A percentile compares a stretch with the other conserved stretches of the same genome.
These are phyloP conservation scores for Autographa gamma DNA, from an alignment of 2,888 invertebrate species.

Conservation along the genomic window DNA sequence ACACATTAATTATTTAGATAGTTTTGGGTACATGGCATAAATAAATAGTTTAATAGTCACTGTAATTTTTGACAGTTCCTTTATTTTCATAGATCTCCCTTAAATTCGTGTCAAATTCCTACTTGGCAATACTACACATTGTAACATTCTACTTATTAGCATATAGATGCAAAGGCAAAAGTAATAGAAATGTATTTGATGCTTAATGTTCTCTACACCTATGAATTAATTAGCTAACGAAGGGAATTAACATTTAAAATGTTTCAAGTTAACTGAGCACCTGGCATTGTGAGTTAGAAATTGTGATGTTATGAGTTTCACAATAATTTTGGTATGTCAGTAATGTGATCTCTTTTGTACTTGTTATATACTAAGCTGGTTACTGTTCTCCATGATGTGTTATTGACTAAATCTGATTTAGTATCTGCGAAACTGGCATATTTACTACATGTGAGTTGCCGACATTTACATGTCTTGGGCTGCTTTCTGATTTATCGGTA, in stretches of 20 bases:
- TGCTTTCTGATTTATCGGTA: too few species aligned
- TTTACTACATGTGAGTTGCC: neutral
- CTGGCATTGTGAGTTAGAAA: slow-evolving; percentile 8
- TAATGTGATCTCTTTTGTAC: slow-evolving; percentile 38
- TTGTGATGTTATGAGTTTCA: slow-evolving; percentile 15
- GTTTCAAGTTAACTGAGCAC: slow-evolving; percentile 12
- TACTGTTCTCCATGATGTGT: neutral
- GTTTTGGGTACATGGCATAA: slow-evolving; percentile 30
- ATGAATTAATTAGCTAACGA: slow-evolving; percentile 16
- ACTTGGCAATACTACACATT: slow-evolving; percentile 12
- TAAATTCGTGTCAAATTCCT: slow-evolving; percentile 15
- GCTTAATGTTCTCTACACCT: slow-evolving; percentile 24
- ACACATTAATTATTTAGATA: slow-evolving; percentile 13
- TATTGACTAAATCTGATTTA: neutral
- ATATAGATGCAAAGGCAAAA: slow-evolving; percentile 23
- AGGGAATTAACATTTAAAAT: neutral
- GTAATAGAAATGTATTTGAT: slow-evolving; percentile 23
- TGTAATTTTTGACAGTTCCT: slow-evolving; percentile 27
- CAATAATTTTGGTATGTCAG: slow-evolving; percentile 13
- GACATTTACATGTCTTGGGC: neutral
- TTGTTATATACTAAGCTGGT: slow-evolving; percentile 19
- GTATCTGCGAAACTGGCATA: too few species aligned
- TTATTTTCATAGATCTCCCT: slow-evolving; percentile 25
- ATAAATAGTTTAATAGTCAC: slow-evolving; percentile 25
- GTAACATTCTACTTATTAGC: slow-evolving; percentile 18